These are phyloP conservation scores for Drosophila mimetica DNA, from an alignment of 2,888 invertebrate species.

Conservation along the genomic window DNA sequence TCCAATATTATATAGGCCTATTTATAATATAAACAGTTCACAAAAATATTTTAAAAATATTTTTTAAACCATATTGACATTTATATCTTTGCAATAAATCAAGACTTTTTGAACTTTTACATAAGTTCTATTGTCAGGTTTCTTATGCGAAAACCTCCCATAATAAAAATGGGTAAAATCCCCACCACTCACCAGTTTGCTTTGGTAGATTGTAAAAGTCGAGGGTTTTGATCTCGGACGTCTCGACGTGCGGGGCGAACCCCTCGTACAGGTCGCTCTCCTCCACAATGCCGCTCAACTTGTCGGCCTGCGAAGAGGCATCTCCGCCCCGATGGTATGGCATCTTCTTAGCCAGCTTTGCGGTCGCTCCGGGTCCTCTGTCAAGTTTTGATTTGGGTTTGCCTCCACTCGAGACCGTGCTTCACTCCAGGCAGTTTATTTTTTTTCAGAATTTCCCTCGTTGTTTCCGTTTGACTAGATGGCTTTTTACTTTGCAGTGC, in stretches of 20 bases:
- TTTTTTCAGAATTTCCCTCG: conserved; percentile 32
- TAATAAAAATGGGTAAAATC: background rate
- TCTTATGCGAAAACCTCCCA: background rate
- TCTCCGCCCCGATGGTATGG: conserved; percentile 82
- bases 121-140: background rate
- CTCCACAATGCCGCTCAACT: conserved; percentile 91
- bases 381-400: conserved; percentile 28
- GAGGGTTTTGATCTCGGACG: conserved; percentile 88
- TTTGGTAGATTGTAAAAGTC: conserved; percentile 83
- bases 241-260: conserved; percentile 93
- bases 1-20: too few species aligned
- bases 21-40: too few species aligned
- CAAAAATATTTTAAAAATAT: too few species aligned
- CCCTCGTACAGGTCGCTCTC: conserved; percentile 91
- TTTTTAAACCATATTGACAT: too few species aligned
- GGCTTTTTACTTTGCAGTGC: conserved; percentile 31
- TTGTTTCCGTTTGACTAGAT: conserved; percentile 74
- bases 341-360: conserved; percentile 80
- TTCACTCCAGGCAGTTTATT: conserved; percentile 23
- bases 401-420: conserved; percentile 11
- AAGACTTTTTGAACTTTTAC: background rate
- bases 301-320: conserved; percentile 86
- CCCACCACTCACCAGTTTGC: conserved; percentile 80
- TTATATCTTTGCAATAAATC: too few species aligned
- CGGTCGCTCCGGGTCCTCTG: conserved; percentile 18